Evolutionary conservation across 2,797 vertebrate genomes (phyloP), one percentile per base, ranked within the genome.

Genomic region (Poecilia gillii): DNA sequence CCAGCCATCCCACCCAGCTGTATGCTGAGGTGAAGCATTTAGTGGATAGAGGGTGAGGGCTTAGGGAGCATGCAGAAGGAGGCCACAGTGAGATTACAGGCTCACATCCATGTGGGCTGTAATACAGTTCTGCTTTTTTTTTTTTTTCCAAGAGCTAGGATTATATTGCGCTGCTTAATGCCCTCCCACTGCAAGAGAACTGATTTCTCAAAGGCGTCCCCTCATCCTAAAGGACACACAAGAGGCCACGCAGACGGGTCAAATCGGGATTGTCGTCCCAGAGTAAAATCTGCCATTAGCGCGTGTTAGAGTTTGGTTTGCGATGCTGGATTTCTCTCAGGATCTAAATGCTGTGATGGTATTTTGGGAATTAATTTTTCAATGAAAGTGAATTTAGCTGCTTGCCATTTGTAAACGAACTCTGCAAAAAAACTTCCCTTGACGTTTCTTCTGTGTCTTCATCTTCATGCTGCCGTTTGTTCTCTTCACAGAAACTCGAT

Each of bases 31-130:
- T 87, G 81, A 82, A 84, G 73, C 81, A 75, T 78, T 84, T 80
- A 88, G 80, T 78, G 87, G 11, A 74, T 85, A 81, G 88, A 83
- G 85, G 81, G 80, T 7, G 78, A 90, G 84, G 86, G 94, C 88
- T 94, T 93, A 94, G 86, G 85, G 93, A 86, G 88, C 74, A 75
- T 78, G 77, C 62, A 85, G 93, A 96, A 96, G 89, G 93, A 95
- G 95, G 95, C 82, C 95, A 95, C 51, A 0, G 83, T 59, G 84
- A 94, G 96, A 96, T 96, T 96, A 96, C 78, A 90, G 81, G 87
- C 90, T 89, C 80, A 72, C 85, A 55, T 88, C 90, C 94, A 93
- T 93, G 93, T 91, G 93, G 89, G 86, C 84, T 81, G 87, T 80
- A 85, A 89, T 90, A 87, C 83, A 86, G 87, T 82, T 86, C 73